These are phyloP conservation scores for Parthenolecanium corni DNA, from an alignment of 2,888 invertebrate species.

Conservation along the genomic window DNA sequence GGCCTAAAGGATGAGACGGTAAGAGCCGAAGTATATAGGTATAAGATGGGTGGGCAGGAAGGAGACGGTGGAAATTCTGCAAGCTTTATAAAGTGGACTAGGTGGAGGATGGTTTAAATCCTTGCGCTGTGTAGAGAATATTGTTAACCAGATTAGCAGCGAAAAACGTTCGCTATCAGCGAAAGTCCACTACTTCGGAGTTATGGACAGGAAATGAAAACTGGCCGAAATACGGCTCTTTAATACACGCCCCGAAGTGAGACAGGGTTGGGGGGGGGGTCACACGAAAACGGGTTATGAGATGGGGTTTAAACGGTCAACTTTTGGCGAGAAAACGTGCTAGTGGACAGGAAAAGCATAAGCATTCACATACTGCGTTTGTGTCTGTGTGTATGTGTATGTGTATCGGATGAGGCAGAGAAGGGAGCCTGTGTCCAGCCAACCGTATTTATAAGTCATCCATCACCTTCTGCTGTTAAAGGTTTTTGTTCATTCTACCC, in stretches of 20 bases:
- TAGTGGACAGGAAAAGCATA: slow-evolving; percentile 16
- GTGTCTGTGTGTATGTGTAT: too few relatives aligned
- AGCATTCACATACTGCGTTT: slow-evolving; percentile 5
- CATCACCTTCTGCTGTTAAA: slow-evolving; percentile 26
- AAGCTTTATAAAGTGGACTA: slow-evolving; percentile 17
- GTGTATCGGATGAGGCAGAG: too few relatives aligned
- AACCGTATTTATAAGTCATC: slow-evolving; percentile 27
- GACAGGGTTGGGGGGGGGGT: slow-evolving; percentile 2
- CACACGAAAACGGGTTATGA: background rate
- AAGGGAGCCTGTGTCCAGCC: slow-evolving; percentile 23
- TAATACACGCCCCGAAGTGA: slow-evolving; percentile 17
- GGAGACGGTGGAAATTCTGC: slow-evolving; percentile 23
- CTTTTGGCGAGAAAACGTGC: slow-evolving; percentile 10
- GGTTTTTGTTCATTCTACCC: slow-evolving; percentile 27
- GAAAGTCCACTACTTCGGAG: slow-evolving; percentile 26
- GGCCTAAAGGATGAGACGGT: too few relatives aligned
- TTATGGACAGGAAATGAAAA: slow-evolving; percentile 27
- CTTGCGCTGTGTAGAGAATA: background rate
- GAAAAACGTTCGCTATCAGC: slow-evolving; percentile 19
- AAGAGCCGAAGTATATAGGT: too few relatives aligned
- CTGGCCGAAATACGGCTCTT: slow-evolving; percentile 25
- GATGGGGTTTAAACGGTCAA: slow-evolving; percentile 23
- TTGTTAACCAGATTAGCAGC: slow-evolving; percentile 23
- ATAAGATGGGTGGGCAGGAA: slow-evolving; percentile 2
- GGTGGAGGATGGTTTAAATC: slow-evolving; percentile 1